A percentile compares a stretch with the other conserved stretches of the same genome.
Evolutionary conservation across 2,113 vertebrate genomes (phyloP).

Genomic region (Blennius ocellaris): DNA sequence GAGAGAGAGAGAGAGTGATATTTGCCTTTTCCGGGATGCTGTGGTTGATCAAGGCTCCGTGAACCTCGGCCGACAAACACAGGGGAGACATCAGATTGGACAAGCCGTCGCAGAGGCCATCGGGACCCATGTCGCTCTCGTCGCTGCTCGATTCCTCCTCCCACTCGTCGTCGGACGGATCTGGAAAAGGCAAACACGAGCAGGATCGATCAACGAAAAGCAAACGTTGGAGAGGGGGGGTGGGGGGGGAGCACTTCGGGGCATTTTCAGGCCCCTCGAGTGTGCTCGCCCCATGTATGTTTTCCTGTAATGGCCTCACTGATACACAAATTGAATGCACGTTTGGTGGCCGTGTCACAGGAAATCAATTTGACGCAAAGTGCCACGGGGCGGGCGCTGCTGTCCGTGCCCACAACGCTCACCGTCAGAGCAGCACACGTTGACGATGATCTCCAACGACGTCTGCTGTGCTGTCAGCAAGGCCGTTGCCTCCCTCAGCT

Average conservation of each 20-base stretch:
- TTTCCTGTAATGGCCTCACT: slow-evolving; percentile 5
- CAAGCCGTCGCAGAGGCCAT: slow-evolving; percentile 82
- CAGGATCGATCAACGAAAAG: neutral
- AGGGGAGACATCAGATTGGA: slow-evolving; percentile 88
- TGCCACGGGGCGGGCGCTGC: slow-evolving; percentile 49
- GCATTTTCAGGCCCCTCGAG: neutral
- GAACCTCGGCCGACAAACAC: slow-evolving; percentile 94
- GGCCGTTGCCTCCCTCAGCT: slow-evolving; percentile 89
- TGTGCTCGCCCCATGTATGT: neutral
- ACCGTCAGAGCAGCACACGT: slow-evolving; percentile 98
- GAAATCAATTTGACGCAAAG: slow-evolving; percentile 50
- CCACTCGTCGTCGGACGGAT: slow-evolving; percentile 95
- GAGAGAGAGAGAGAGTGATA: neutral
- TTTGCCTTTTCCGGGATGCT: slow-evolving; percentile 92
- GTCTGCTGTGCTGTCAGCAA: slow-evolving; percentile 95
- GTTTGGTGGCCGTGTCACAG: slow-evolving; percentile 46
- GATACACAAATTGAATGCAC: slow-evolving; percentile 26
- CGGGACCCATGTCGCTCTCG: slow-evolving; percentile 90
- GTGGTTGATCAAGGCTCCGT: slow-evolving; percentile 87
- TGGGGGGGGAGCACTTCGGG: neutral
- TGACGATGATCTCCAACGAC: slow-evolving; percentile 95
- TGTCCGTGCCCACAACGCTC: slow-evolving; percentile 56
- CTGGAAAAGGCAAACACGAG: slow-evolving; percentile 63
- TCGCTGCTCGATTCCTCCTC: slow-evolving; percentile 96
- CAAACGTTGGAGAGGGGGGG: neutral